Conservation (phyloP, 2,888 invertebrate genomes). For the Rotaria macrura region DNA sequence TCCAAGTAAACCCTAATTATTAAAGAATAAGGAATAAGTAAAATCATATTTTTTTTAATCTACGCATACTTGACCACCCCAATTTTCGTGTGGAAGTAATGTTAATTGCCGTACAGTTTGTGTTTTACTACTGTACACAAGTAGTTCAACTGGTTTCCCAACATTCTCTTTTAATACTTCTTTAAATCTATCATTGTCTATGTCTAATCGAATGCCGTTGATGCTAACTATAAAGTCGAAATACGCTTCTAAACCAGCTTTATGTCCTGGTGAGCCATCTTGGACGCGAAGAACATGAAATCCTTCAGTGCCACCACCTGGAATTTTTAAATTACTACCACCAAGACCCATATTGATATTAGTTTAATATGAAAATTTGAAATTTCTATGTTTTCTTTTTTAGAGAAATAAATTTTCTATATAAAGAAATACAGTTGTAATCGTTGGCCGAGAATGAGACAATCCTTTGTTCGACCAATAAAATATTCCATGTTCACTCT, state of each 20-base stretch:
- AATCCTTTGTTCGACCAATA: neutral
- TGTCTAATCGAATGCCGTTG: constrained; percentile 82
- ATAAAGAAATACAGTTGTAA: neutral
- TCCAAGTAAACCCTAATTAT: constrained; percentile 21
- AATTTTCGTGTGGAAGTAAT: constrained; percentile 75
- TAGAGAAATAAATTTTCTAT: neutral
- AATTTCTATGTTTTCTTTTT: neutral
- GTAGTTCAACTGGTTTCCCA: constrained; percentile 76
- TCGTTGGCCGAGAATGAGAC: neutral
- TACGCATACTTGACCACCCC: constrained; percentile 76
- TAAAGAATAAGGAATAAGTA: neutral
- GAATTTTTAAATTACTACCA: constrained; percentile 45
- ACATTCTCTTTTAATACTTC: constrained; percentile 77
- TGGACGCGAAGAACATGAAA: constrained; percentile 79
- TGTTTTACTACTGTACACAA: constrained; percentile 95
- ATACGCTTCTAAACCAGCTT: constrained; percentile 91
- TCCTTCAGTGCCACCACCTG: constrained; percentile 88
- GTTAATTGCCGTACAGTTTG: constrained; percentile 73
- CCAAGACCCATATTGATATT: constrained; percentile 34
- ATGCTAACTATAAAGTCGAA: constrained; percentile 97
- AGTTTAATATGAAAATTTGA: neutral
- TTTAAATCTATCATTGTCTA: constrained; percentile 91
- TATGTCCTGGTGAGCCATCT: constrained; percentile 87
- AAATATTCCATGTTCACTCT: neutral
- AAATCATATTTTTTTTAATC: neutral